Evolutionary conservation across 2,888 invertebrate genomes (phyloP).

Genomic region (Meteorus colon): DNA sequence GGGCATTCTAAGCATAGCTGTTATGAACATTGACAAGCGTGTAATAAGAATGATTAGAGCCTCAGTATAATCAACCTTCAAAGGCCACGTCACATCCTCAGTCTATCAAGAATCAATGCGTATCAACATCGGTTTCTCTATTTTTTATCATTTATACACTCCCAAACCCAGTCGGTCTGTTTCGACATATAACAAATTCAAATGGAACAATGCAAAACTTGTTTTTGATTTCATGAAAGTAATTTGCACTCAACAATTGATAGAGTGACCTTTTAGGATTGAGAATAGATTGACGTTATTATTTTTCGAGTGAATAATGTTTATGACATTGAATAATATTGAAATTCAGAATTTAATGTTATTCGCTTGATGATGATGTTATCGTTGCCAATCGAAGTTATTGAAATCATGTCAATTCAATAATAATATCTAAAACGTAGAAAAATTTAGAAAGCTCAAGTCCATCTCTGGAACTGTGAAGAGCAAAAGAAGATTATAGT

Average conservation of each 20-base stretch:
- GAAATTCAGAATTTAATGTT: neutral
- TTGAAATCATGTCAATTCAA: neutral
- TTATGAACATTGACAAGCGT: slow-evolving; percentile 2
- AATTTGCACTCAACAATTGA: no score
- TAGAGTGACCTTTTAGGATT: no score
- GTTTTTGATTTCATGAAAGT: no score
- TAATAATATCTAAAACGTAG: slow-evolving; percentile 29
- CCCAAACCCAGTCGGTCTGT: no score
- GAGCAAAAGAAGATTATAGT: slow-evolving; percentile 43
- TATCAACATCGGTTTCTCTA: no score
- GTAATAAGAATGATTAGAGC: neutral
- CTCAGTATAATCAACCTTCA: no score
- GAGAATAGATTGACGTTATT: neutral
- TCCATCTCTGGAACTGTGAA: slow-evolving; percentile 21
- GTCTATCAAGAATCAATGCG: no score
- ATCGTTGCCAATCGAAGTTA: neutral
- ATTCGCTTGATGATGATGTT: neutral
- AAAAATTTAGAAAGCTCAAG: slow-evolving; percentile 22
- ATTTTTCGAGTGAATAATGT: neutral
- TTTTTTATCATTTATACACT: no score
- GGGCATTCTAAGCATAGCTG: neutral
- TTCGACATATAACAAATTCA: no score
- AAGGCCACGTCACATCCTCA: no score
- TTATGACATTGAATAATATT: neutral
- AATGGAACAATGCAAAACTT: no score